Evolutionary conservation across 2,888 invertebrate species (phyloP).

Genomic region (Phyllotreta cruciferae): DNA sequence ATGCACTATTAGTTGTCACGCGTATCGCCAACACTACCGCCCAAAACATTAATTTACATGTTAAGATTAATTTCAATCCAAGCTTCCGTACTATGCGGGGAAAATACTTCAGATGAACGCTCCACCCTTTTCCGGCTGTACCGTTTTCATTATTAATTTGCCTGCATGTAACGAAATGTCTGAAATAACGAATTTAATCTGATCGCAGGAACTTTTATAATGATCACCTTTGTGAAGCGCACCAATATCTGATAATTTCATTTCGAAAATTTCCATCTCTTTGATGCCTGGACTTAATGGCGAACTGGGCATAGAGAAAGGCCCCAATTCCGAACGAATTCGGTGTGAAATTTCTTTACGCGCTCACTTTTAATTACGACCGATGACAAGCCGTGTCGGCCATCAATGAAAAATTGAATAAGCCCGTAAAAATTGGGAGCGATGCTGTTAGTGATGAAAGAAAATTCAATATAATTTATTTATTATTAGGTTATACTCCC

Average conservation of each 20-base stretch:
- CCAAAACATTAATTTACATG: no score
- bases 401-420: slow-evolving; percentile 6
- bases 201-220: slow-evolving; percentile 25
- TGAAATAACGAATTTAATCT: slow-evolving; percentile 32
- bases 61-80: no score
- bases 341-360: slow-evolving; percentile 11
- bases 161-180: slow-evolving; percentile 26
- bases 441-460: no score
- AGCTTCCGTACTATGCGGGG: no score
- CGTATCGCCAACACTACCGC: no score
- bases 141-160: slow-evolving; percentile 25
- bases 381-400: slow-evolving; percentile 8
- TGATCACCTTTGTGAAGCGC: slow-evolving; percentile 28
- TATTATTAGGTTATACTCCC: no score
- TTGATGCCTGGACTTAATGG: slow-evolving; percentile 18
- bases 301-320: slow-evolving; percentile 12
- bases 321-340: slow-evolving; percentile 11
- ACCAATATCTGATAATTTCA: slow-evolving; percentile 28
- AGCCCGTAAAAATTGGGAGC: neutral
- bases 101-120: no score
- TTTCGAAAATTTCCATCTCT: slow-evolving; percentile 28
- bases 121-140: slow-evolving; percentile 9
- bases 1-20: no score
- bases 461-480: no score
- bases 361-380: slow-evolving; percentile 12